Base-by-base conservation (phyloP, 2,113 vertebrate species). In the Hemiprocne comata region DNA sequence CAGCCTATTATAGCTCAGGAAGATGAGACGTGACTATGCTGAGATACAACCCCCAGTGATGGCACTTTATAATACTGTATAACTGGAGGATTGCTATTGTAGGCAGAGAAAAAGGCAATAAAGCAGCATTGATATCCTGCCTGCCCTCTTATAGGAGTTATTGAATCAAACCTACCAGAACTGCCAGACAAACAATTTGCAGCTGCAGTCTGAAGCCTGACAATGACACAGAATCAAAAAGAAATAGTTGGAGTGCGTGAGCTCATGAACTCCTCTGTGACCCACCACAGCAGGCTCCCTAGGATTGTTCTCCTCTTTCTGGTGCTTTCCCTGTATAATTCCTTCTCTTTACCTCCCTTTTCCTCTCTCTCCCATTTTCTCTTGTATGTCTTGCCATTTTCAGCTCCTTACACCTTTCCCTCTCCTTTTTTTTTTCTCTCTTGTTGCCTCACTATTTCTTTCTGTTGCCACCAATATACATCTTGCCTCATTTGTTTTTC, bases 181-280 rank as follows among this genome's bases (percentile, higher is more conserved):
- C 97, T 97, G 97, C 97, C 95, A 97, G 97, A 97, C 97, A 97
- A 97, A 97, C 97, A 97, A 97, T 97, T 97, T 97, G 96, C 97
- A 97, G 96, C 95, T 94, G 93, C 95, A 96, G 97, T 97, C 96
- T 97, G 96, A 97, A 95, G 95, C 96, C 96, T 97, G 96, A 97
- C 97, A 97, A 97, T 97, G 96, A 97, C 96, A 95, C 72, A 81
- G 88, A 96, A 97, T 97, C 95, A 96, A 97, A 97, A 97, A 97
- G 96, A 94, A 96, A 90, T 95, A 96, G 97, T 97, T 96, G 91
- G 92, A 97, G 97, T 87, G 58, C 94, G 95, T 72, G 75, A 89
- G 92, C 89, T 96, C 93, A 92, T 91, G 95, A 96, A 97, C 94
- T 96, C 95, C 89, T 88, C 78, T 91, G 93, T 5, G 87, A 97